Conservation (phyloP, 2,113 vertebrate species). For the Serilophus lunatus region DNA sequence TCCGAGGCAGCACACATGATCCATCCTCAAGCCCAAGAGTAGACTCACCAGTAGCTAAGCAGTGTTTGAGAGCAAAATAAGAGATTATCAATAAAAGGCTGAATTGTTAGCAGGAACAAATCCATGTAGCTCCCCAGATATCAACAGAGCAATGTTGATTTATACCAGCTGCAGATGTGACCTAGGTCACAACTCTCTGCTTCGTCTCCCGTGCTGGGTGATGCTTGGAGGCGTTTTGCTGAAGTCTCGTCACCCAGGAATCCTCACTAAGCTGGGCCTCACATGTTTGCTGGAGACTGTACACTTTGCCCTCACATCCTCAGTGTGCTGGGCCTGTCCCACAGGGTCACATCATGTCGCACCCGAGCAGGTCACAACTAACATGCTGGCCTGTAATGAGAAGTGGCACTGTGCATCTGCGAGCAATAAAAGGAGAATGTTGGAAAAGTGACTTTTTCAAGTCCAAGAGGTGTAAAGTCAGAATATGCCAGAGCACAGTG, state of each 20-base stretch:
- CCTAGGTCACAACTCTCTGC: background rate
- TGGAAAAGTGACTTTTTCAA: background rate
- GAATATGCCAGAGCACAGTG: background rate
- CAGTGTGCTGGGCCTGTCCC: background rate
- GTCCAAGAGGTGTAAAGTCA: background rate
- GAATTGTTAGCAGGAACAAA: background rate
- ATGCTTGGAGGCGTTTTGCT: background rate
- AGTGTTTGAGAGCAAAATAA: background rate
- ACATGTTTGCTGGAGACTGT: background rate
- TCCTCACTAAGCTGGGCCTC: background rate
- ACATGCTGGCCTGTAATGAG: background rate
- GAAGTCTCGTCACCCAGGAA: background rate
- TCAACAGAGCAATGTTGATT: background rate
- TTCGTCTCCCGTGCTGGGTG: background rate
- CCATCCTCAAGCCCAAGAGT: background rate
- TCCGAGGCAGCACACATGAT: background rate
- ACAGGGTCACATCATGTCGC: background rate
- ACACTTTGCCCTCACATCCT: background rate
- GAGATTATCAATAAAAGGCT: background rate
- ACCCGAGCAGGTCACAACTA: background rate
- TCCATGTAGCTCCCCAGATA: background rate
- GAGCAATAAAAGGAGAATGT: background rate
- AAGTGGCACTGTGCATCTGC: background rate
- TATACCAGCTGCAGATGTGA: slow-evolving; percentile 14
- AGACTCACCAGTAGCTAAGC: background rate